phyloP scores from a whole-genome alignment of 1,140 invertebrate species.

The Drosophila kohkoa region DNA sequence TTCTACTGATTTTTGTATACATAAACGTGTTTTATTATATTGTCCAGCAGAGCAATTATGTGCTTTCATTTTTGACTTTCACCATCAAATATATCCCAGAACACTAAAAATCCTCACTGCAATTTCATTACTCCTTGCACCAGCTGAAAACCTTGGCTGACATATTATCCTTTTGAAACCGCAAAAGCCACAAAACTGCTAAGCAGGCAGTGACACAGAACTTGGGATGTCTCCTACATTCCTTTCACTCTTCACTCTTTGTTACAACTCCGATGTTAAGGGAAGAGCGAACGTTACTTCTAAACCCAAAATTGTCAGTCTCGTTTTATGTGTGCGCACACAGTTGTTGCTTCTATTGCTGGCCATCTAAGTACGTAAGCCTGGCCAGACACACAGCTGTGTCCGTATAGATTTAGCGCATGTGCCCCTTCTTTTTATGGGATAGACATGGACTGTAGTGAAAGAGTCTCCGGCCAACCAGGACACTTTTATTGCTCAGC shows the following conservation, averaged over 20 bases:
- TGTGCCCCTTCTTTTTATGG: constrained; percentile 73
- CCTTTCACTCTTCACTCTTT: constrained; percentile 21
- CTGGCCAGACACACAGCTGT: constrained; percentile 65
- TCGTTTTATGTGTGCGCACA: constrained; percentile 35
- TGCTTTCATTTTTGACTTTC: constrained; percentile 6
- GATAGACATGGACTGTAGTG: constrained; percentile 67
- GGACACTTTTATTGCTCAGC: constrained; percentile 81
- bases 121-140: constrained; percentile 59
- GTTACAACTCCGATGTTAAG: constrained; percentile 38
- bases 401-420: constrained; percentile 63
- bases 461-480: constrained; percentile 68
- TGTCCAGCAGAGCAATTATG: constrained; percentile 11
- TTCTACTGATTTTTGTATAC: background rate
- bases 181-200: constrained; percentile 70
- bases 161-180: constrained; percentile 71
- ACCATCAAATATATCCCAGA: constrained; percentile 1
- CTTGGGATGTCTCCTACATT: constrained; percentile 9
- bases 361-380: constrained; percentile 67
- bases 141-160: constrained; percentile 72
- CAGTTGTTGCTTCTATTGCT: constrained; percentile 23
- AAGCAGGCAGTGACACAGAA: constrained; percentile 54
- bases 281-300: constrained; percentile 39
- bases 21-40: background rate
- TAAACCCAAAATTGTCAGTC: constrained; percentile 75
- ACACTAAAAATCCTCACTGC: constrained; percentile 51